These are phyloP conservation scores for Drosophila guanche DNA, from an alignment of 1,140 invertebrate species.

Conservation along the genomic window DNA sequence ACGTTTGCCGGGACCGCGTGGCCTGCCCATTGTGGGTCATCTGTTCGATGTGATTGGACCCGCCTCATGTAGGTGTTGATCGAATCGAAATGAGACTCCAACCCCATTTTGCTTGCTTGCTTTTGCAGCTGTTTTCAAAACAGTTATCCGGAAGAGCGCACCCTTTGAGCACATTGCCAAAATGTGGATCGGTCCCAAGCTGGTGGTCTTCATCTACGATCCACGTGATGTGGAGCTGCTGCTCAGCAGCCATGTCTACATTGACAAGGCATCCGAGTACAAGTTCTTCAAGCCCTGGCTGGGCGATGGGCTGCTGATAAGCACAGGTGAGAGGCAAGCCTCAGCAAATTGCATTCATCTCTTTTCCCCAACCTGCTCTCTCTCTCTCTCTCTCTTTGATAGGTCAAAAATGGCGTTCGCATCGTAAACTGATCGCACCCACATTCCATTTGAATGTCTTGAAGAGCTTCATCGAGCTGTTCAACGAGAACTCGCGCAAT, in stretches of 20 bases:
- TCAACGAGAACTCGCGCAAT: slow-evolving; percentile 90
- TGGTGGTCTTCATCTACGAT: slow-evolving; percentile 89
- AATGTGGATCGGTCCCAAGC: slow-evolving; percentile 90
- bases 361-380: neutral
- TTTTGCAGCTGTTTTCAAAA: slow-evolving; percentile 87
- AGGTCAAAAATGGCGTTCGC: slow-evolving; percentile 91
- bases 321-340: slow-evolving; percentile 85
- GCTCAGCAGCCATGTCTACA: slow-evolving; percentile 89
- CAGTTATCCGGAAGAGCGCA: slow-evolving; percentile 85
- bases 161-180: slow-evolving; percentile 86
- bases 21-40: slow-evolving; percentile 89
- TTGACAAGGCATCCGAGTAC: slow-evolving; percentile 89
- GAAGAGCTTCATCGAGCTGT: slow-evolving; percentile 92
- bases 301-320: slow-evolving; percentile 90
- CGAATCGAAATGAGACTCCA: neutral
- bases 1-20: slow-evolving; percentile 88
- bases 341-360: slow-evolving; percentile 10
- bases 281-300: slow-evolving; percentile 90
- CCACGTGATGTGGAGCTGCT: slow-evolving; percentile 90
- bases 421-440: slow-evolving; percentile 92
- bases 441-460: slow-evolving; percentile 93
- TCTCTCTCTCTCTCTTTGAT: slow-evolving; percentile 5
- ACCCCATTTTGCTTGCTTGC: neutral
- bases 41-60: slow-evolving; percentile 88
- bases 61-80: slow-evolving; percentile 83